phyloP scores from a whole-genome alignment of 2,113 vertebrate genomes.

The Tachuris rubrigastra region DNA sequence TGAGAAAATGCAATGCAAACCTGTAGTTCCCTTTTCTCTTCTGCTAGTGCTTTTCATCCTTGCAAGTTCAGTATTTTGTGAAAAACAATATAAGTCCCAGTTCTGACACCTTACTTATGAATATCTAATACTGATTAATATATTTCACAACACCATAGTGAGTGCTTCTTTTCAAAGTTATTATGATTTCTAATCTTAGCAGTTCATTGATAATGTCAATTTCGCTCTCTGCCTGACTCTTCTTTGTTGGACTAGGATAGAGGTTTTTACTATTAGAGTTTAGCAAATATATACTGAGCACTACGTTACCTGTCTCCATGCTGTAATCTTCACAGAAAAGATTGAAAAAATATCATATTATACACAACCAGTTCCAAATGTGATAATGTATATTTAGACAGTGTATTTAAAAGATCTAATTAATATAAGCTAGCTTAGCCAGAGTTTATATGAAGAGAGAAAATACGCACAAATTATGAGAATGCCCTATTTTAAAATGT shows the following conservation, averaged over 20 bases:
- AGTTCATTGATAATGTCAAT: neutral
- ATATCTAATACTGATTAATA: neutral
- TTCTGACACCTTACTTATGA: neutral
- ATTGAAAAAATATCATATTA: neutral
- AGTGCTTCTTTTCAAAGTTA: neutral
- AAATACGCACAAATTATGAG: neutral
- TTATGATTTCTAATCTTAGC: neutral
- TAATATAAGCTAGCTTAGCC: neutral
- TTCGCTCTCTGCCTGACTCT: neutral
- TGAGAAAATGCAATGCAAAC: neutral
- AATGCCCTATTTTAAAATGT: neutral
- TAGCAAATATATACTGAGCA: neutral
- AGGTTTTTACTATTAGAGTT: neutral
- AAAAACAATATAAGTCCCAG: neutral
- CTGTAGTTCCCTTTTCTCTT: neutral
- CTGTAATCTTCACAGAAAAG: neutral
- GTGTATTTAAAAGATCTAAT: neutral
- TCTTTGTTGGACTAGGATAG: neutral
- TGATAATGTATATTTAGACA: neutral
- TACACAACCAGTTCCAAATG: neutral
- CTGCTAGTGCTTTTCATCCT: neutral
- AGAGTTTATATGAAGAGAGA: neutral
- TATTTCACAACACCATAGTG: neutral
- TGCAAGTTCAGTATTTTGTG: neutral
- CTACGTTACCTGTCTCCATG: neutral